phyloP scores from a whole-genome alignment of 64 coral and sea anemone species.

The Montipora efflorescens region DNA sequence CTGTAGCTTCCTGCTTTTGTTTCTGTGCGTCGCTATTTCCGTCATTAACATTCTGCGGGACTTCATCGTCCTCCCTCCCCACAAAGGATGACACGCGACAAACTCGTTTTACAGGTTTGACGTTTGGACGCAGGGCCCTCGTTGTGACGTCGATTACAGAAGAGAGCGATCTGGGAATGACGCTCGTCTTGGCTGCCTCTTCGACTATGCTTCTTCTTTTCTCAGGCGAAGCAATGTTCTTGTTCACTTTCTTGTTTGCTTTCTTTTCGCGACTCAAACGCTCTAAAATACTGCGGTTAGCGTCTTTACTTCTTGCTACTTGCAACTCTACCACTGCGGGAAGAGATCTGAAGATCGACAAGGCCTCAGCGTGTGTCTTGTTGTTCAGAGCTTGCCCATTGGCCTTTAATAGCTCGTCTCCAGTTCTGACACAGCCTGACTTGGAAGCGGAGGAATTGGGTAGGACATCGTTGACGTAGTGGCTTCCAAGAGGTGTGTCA shows the following conservation, averaged over 20 bases:
- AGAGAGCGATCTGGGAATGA: constrained; percentile 37
- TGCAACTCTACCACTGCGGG: constrained; percentile 68
- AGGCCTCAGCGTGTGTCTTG: constrained; percentile 48
- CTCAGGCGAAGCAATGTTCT: constrained; percentile 58
- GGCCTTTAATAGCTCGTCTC: constrained; percentile 76
- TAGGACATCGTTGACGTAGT: constrained; percentile 83
- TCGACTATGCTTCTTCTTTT: constrained; percentile 56
- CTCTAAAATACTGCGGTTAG: constrained; percentile 32
- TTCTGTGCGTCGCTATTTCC: not conserved
- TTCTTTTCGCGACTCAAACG: constrained; percentile 6
- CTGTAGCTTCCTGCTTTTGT: not conserved
- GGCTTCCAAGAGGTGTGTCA: constrained; percentile 67
- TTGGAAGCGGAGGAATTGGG: constrained; percentile 83
- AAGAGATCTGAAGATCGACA: constrained; percentile 57
- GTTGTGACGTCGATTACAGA: constrained; percentile 62
- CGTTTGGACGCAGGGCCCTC: not conserved
- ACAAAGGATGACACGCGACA: constrained; percentile 74
- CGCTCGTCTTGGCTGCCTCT: constrained; percentile 34
- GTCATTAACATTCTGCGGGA: not conserved
- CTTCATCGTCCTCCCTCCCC: constrained; percentile 23
- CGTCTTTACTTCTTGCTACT: constrained; percentile 63
- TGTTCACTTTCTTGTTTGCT: constrained; percentile 45
- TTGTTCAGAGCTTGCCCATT: constrained; percentile 57
- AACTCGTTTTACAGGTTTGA: constrained; percentile 39
- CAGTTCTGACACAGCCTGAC: constrained; percentile 69